Evolutionary conservation across 2,888 invertebrate genomes (phyloP).

Genomic region (Tenthredo amoena): DNA sequence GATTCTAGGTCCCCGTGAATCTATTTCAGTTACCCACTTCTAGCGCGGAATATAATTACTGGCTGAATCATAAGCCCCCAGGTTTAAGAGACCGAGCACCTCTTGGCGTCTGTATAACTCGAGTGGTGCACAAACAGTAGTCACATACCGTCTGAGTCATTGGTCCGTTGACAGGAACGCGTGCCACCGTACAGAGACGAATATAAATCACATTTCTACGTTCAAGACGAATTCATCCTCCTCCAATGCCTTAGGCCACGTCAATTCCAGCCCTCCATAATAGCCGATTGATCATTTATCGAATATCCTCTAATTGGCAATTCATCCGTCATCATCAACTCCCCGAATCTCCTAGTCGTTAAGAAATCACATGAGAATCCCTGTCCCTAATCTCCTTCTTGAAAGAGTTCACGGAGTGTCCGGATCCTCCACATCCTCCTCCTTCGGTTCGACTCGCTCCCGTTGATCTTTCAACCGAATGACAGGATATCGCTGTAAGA

Average conservation of each 20-base stretch:
- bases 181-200: conserved; percentile 48
- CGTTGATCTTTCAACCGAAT: conserved; percentile 33
- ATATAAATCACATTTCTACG: conserved; percentile 48
- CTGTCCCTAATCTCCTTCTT: background rate
- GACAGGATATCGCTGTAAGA: conserved; percentile 26
- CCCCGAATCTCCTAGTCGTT: background rate
- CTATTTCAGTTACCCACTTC: conserved; percentile 58
- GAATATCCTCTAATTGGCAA: background rate
- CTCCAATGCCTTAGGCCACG: background rate
- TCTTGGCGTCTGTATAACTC: conserved; percentile 43
- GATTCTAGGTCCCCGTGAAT: conserved; percentile 57
- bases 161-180: conserved; percentile 66
- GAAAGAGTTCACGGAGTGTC: background rate
- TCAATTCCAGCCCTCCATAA: background rate
- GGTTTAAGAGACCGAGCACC: conserved; percentile 13
- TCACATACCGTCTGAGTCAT: conserved; percentile 63
- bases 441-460: background rate
- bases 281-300: background rate
- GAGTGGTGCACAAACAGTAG: conserved; percentile 43
- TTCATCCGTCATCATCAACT: background rate
- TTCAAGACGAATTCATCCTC: conserved; percentile 28
- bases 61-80: conserved; percentile 63
- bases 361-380: background rate
- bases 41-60: conserved; percentile 62
- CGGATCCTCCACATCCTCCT: background rate